Base-by-base conservation (phyloP, 2,888 invertebrate genomes). In the Azorinus chamasolen region DNA sequence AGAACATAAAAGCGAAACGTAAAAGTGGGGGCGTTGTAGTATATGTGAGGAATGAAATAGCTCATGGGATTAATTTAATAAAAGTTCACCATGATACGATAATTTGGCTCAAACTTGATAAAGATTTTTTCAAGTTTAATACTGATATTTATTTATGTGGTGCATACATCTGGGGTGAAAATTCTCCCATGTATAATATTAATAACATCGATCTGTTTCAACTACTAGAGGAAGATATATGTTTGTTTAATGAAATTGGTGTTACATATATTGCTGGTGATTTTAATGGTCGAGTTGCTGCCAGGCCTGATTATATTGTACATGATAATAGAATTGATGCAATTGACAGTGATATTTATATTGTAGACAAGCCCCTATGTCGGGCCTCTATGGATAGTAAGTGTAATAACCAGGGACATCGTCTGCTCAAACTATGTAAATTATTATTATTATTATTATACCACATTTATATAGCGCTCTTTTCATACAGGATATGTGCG, bases 181-280 rank as follows among this genome's bases (percentile, higher is more conserved):
- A 58, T 16, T 58, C 65, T 2, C 65, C 71, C 10, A 64, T 48
- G 12, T 51, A 72, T 46, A 53, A 55, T 37, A 25, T 64, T 20
- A n/a, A 62, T 25, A 41, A 69, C 24, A 48, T 64, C 27, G 61
- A 75, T 55, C 32, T 74, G 14, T 70, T 64, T 55, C 24, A 46
- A 5, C 16, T 64, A 14, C 37, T 76, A 51, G 57, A 71, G 51
- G 37, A 59, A 24, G 65, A 61, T 50, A 39, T 66, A 18, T 25
- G 20, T 50, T 46, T n/a, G 12, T 76, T 43, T 61, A 22, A 58
- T n/a, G 46, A 50, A 37, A 20, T 43, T 1, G 76, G 70, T 25
- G 18, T 18, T n/a, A 57, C 71, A 3, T 59, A 43, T 66, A 25
- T 76, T 27, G 18, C 32, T 5, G 76, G 76, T 59, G 76, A 76